Conservation (phyloP, 2,797 vertebrate genomes). For the Liasis olivaceus region DNA sequence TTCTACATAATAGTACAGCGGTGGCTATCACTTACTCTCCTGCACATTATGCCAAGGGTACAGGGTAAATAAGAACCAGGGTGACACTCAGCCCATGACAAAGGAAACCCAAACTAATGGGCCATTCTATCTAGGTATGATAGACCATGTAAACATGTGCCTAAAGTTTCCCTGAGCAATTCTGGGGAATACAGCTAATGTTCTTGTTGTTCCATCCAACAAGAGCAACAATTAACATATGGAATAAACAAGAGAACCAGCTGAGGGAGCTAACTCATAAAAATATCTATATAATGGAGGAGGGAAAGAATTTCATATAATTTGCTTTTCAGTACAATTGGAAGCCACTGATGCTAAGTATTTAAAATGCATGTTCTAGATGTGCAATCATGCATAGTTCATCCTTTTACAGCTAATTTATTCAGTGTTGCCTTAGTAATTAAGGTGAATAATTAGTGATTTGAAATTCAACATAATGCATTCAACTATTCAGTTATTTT, state of each 20-base stretch:
- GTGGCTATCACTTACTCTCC: not conserved
- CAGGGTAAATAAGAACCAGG: not conserved
- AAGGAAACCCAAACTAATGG: not conserved
- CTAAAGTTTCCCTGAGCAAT: not conserved
- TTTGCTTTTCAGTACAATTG: constrained; percentile 3
- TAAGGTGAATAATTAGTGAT: constrained; percentile 52
- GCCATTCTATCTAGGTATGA: not conserved
- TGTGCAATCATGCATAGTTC: constrained; percentile 35
- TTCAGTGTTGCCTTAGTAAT: constrained; percentile 51
- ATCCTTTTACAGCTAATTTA: constrained; percentile 53
- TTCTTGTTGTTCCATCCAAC: not conserved
- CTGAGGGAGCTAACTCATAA: not conserved
- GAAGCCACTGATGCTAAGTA: constrained; percentile 13
- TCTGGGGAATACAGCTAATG: not conserved
- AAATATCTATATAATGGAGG: constrained; percentile 15
- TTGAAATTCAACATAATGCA: constrained; percentile 21
- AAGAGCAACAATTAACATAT: not conserved
- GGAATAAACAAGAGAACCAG: constrained; percentile 33
- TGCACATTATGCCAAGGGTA: not conserved
- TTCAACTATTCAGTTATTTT: constrained; percentile 6
- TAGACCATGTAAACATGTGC: not conserved
- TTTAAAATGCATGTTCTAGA: constrained; percentile 52
- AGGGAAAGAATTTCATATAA: not conserved
- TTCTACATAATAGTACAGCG: not conserved
- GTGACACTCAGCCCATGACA: not conserved